phyloP scores from a whole-genome alignment of 2,888 invertebrate species.

The Microplitis deprimator region DNA sequence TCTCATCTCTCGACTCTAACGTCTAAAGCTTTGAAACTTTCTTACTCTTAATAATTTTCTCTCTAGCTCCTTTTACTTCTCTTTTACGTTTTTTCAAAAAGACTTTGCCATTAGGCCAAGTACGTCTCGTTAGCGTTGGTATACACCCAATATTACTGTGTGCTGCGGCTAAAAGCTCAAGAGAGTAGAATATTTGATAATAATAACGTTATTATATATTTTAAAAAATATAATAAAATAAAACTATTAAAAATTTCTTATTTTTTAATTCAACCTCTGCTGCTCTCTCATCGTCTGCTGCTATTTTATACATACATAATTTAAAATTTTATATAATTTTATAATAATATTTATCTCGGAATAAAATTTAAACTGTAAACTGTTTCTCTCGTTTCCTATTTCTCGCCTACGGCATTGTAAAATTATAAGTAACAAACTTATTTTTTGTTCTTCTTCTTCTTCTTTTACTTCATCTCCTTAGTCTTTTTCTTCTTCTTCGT shows the following conservation, averaged over 20 bases:
- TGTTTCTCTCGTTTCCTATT: neutral
- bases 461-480: neutral
- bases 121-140: constrained; percentile 18
- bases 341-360: constrained; percentile 1
- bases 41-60: neutral
- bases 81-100: constrained; percentile 11
- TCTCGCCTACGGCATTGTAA: neutral
- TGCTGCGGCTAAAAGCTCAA: constrained; percentile 6
- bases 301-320: neutral
- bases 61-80: neutral
- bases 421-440: neutral
- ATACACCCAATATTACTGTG: neutral
- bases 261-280: neutral
- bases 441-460: constrained; percentile 3
- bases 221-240: neutral
- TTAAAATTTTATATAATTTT: neutral
- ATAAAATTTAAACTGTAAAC: constrained; percentile 1
- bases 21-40: constrained; percentile 8
- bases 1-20: neutral
- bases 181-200: constrained; percentile 6
- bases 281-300: neutral
- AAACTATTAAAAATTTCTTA: neutral
- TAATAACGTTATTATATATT: neutral
- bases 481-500: constrained; percentile 22
- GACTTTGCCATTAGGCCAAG: constrained; percentile 30